Conservation (phyloP, 1,140 invertebrate genomes). For the Teleogryllus occipitalis region DNA sequence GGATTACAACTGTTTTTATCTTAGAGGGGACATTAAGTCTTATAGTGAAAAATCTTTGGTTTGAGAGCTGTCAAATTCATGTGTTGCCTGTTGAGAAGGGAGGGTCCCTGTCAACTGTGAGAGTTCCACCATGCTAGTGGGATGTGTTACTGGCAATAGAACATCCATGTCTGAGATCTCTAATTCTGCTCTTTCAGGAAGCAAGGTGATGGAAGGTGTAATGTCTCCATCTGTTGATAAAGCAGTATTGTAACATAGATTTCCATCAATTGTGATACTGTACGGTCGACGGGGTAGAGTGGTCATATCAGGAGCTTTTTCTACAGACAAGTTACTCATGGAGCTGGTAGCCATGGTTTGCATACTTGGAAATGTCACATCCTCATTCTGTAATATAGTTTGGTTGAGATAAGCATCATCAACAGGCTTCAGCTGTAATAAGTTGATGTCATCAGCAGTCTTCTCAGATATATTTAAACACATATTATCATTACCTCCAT, state of each 20-base stretch:
- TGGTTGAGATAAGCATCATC: neutral
- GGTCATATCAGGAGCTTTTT: neutral
- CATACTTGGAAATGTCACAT: neutral
- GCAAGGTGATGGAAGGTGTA: neutral
- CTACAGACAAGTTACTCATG: neutral
- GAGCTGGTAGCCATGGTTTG: neutral
- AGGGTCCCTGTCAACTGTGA: neutral
- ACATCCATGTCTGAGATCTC: neutral
- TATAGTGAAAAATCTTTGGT: neutral
- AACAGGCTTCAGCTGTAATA: neutral
- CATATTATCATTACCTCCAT: too few relatives aligned
- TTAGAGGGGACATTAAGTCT: too few relatives aligned
- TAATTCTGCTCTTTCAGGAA: neutral
- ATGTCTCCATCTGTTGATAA: neutral
- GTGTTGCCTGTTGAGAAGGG: neutral
- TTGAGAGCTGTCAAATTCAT: neutral
- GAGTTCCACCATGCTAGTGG: too few relatives aligned
- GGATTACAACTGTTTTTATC: too few relatives aligned
- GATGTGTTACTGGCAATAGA: neutral
- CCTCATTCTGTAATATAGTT: neutral
- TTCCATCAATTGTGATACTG: constrained; percentile 17
- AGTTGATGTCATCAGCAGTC: neutral
- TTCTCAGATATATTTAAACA: neutral
- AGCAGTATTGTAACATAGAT: constrained; percentile 13
- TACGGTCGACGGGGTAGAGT: neutral